Evolutionary conservation across 2,888 invertebrate genomes (phyloP).

Genomic region (Globia sparganii): DNA sequence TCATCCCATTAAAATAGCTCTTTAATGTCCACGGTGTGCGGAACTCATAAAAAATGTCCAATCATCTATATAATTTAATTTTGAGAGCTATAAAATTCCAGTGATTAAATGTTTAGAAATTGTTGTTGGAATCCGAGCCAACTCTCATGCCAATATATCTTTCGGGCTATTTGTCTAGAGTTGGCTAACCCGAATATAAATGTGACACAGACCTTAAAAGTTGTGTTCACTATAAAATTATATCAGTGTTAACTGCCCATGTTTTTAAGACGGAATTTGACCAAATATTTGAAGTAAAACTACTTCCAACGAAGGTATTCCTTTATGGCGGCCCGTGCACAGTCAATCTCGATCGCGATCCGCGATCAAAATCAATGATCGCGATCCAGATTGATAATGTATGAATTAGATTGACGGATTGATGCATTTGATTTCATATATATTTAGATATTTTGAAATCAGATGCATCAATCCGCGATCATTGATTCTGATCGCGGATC

Average conservation of each 20-base stretch:
- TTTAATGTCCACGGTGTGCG: slow-evolving; percentile 40
- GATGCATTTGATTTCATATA: too few relatives aligned
- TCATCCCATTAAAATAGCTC: slow-evolving; percentile 57
- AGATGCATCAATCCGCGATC: too few relatives aligned
- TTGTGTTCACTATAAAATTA: slow-evolving; percentile 10
- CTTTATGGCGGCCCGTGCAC: too few relatives aligned
- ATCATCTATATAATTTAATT: slow-evolving; percentile 53
- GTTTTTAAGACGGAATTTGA: slow-evolving; percentile 21
- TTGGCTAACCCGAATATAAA: slow-evolving; percentile 28
- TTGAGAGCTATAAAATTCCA: slow-evolving; percentile 36
- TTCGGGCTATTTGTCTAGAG: slow-evolving; percentile 22
- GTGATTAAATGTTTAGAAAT: slow-evolving; percentile 44
- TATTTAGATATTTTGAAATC: too few relatives aligned
- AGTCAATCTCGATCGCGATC: too few relatives aligned
- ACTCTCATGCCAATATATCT: slow-evolving; percentile 45
- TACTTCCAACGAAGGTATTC: neutral
- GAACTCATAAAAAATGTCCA: slow-evolving; percentile 56
- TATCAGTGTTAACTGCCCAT: neutral
- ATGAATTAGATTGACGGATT: too few relatives aligned
- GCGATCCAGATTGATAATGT: too few relatives aligned
- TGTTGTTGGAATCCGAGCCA: slow-evolving; percentile 47
- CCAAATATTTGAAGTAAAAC: slow-evolving; percentile 3
- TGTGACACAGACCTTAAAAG: slow-evolving; percentile 21
- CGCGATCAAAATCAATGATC: too few relatives aligned
- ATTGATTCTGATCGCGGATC: too few relatives aligned